Percentiles rank a stretch among this genome's conserved stretches.
These are phyloP conservation scores for Zelostemma sp. DNA, from an alignment of 1,140 invertebrate species.

Conservation along the genomic window DNA sequence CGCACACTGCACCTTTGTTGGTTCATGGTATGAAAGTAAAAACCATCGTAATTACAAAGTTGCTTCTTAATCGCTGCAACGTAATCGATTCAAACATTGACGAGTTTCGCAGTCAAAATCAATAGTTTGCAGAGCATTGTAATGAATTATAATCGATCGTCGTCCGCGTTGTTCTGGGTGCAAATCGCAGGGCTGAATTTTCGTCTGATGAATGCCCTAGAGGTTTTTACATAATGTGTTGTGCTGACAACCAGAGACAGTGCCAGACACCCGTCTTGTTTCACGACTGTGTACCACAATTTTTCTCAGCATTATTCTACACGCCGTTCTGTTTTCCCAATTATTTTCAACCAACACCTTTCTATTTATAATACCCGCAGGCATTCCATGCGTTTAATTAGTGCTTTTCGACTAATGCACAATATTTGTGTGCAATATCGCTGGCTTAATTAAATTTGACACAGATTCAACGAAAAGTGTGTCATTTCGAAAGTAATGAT, in stretches of 20 bases:
- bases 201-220: conserved; percentile 49
- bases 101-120: no score
- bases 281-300: conserved; percentile 27
- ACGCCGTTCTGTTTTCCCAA: conserved; percentile 51
- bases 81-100: no score
- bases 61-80: background rate
- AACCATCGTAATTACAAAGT: conserved; percentile 10
- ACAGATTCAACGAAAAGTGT: background rate
- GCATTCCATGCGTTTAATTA: conserved; percentile 42
- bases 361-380: conserved; percentile 53
- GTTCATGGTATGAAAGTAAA: conserved; percentile 68
- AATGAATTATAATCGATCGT: background rate
- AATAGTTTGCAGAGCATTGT: no score
- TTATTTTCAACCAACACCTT: conserved; percentile 61
- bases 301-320: conserved; percentile 49
- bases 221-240: conserved; percentile 53
- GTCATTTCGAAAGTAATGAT: background rate
- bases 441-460: background rate
- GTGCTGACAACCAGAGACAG: conserved; percentile 56
- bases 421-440: conserved; percentile 10
- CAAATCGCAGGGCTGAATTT: conserved; percentile 37
- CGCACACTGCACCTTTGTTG: conserved; percentile 66
- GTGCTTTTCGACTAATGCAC: conserved; percentile 8
- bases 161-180: conserved; percentile 7
- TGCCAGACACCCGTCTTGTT: conserved; percentile 47